Conservation (phyloP, 2,888 invertebrate species). For the Antheraea yamamai region DNA sequence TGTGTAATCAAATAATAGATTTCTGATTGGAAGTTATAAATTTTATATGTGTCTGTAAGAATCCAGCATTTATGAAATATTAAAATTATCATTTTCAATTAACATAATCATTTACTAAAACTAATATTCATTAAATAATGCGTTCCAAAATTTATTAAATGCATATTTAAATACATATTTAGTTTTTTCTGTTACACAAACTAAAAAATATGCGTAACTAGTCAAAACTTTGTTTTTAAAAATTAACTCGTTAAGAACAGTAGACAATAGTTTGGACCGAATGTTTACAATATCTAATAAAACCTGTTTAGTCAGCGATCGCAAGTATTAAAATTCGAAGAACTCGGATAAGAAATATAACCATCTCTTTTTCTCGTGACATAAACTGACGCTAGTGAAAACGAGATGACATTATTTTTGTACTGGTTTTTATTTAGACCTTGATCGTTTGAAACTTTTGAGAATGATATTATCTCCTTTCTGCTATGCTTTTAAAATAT, state of each 20-base stretch:
- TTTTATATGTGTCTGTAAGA: background rate
- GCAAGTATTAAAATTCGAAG: slow-evolving; percentile 52
- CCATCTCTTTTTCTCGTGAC: slow-evolving; percentile 48
- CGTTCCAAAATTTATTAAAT: background rate
- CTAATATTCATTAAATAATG: background rate
- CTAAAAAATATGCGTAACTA: background rate
- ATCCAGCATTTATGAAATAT: background rate
- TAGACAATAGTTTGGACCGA: slow-evolving; percentile 34
- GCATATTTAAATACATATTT: background rate
- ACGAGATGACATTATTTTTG: slow-evolving; percentile 43
- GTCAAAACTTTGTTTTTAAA: background rate
- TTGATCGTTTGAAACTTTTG: slow-evolving; percentile 46
- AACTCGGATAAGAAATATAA: slow-evolving; percentile 39
- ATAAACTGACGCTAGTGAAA: slow-evolving; percentile 34
- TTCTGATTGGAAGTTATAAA: background rate
- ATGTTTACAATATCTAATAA: slow-evolving; percentile 54
- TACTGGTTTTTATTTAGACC: slow-evolving; percentile 56
- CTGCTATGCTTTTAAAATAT: slow-evolving; percentile 36
- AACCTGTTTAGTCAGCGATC: slow-evolving; percentile 78
- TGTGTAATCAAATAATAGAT: background rate
- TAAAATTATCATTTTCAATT: background rate
- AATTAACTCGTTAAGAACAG: background rate
- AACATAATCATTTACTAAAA: background rate
- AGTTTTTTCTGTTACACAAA: slow-evolving; percentile 16
- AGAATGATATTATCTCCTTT: slow-evolving; percentile 44